Conservation (phyloP, 2,888 invertebrate species). For the Cephus runcator region DNA sequence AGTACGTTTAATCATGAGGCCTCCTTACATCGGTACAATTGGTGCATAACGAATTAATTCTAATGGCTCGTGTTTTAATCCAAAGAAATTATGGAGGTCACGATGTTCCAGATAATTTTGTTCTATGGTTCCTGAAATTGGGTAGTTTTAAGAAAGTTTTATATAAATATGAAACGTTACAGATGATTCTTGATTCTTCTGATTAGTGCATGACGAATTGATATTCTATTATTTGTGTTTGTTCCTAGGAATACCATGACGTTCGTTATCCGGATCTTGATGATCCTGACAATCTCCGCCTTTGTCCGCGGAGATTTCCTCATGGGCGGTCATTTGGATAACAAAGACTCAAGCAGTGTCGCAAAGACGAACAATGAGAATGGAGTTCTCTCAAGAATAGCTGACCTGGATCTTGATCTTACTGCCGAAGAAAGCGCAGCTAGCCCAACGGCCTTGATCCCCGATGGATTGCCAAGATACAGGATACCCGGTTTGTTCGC, state of each 20-base stretch:
- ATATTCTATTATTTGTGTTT: background rate
- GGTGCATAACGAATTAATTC: background rate
- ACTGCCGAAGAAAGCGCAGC: slow-evolving; percentile 22
- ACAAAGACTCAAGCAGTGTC: slow-evolving; percentile 29
- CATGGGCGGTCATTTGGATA: slow-evolving; percentile 57
- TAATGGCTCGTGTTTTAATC: background rate
- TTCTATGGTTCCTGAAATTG: background rate
- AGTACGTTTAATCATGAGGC: background rate
- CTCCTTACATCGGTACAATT: background rate
- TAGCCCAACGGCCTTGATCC: slow-evolving; percentile 17
- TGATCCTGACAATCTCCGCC: background rate
- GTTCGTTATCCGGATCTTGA: background rate
- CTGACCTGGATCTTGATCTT: slow-evolving; percentile 15
- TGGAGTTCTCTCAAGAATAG: background rate
- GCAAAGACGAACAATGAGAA: background rate
- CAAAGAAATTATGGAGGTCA: background rate
- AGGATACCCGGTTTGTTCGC: slow-evolving; percentile 54
- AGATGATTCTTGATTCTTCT: background rate
- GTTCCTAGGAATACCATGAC: background rate
- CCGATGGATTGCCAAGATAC: slow-evolving; percentile 34
- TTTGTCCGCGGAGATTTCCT: slow-evolving; percentile 33
- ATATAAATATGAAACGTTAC: background rate
- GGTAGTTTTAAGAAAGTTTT: background rate
- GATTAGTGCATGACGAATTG: background rate
- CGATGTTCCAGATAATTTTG: background rate